These are phyloP conservation scores for Oligia latruncula DNA, from an alignment of 2,888 invertebrate genomes.

Conservation along the genomic window DNA sequence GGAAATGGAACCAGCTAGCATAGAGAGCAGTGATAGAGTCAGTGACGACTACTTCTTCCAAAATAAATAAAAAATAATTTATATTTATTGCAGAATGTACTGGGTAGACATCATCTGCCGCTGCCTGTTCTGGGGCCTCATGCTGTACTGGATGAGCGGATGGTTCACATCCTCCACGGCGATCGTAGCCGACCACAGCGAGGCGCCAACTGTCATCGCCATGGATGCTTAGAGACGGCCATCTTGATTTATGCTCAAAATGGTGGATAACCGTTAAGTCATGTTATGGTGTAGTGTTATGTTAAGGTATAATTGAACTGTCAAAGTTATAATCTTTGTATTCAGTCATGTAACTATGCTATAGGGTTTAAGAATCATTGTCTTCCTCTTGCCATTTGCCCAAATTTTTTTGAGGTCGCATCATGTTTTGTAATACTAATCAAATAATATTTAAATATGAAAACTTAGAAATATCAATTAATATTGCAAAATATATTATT, in stretches of 20 bases:
- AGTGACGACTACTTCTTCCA: too few species aligned
- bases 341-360: background rate
- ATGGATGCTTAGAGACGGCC: slow-evolving; percentile 69
- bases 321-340: background rate
- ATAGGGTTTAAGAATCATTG: background rate
- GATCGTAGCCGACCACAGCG: slow-evolving; percentile 67
- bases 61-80: background rate
- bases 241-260: slow-evolving; percentile 30
- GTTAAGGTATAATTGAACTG: too few species aligned
- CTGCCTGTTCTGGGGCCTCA: slow-evolving; percentile 91
- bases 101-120: slow-evolving; percentile 94
- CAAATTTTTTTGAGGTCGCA: background rate
- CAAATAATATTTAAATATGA: background rate
- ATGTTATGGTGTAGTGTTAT: background rate
- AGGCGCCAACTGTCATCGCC: slow-evolving; percentile 69
- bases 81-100: slow-evolving; percentile 93
- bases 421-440: background rate
- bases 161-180: slow-evolving; percentile 74
- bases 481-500: background rate
- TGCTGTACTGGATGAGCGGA: slow-evolving; percentile 90
- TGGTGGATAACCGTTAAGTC: slow-evolving; percentile 4
- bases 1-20: too few species aligned
- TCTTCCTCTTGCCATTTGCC: background rate
- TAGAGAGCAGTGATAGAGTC: too few species aligned
- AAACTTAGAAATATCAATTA: background rate